Base-by-base conservation (phyloP, 2,113 vertebrate genomes). In the Corythoichthys haematopterus region DNA sequence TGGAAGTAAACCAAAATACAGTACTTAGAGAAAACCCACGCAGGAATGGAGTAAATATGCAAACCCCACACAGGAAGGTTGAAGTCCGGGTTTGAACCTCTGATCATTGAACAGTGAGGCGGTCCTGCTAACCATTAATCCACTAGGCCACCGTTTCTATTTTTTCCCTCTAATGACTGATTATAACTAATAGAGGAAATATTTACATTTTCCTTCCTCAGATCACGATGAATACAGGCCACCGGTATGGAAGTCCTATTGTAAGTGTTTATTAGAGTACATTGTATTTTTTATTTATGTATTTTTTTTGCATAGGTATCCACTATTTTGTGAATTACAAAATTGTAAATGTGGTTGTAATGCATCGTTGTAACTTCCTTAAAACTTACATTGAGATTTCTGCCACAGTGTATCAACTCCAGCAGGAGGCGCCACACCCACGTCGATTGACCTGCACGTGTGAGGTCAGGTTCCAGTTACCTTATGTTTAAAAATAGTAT, bases 401-500 rank as follows among this genome's bases (percentile, higher is more conserved):
- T 80, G 52, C 85, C 56, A 2, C 60, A 99, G 97, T 99, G 73
- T 99, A 99, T 88, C 97, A 99, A 84, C 90, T 99, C 78, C 97
- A 99, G 82, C 97, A 99, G 89, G 97, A 99, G 92, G 97, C 97
- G 53, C 95, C 97, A 12, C 96, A 99, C 79, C 97, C 97, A 60
- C 92, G 97, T 75, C 92, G 91, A 72, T 48, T 92, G 85, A 92
- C 91, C 61, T 92, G 91, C 69, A 87, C 82, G 55, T 80, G 75
- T 71, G 91, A 92, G 88, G 91, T 92, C 61, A 90, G 85, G 71
- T 46, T 47, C 16, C 38, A 6, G 12, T 11, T 3, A 61, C 2
- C 4, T 7, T 28, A 20, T 60, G 58, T 43, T 43, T 15, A 11
- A 16, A 60, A 60, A 10, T 11, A 43, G 38, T 10, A 12, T 1